Evolutionary conservation across 2,888 invertebrate species (phyloP), one percentile per base, ranked within the genome.

Genomic region (Odontocolon sp.): DNA sequence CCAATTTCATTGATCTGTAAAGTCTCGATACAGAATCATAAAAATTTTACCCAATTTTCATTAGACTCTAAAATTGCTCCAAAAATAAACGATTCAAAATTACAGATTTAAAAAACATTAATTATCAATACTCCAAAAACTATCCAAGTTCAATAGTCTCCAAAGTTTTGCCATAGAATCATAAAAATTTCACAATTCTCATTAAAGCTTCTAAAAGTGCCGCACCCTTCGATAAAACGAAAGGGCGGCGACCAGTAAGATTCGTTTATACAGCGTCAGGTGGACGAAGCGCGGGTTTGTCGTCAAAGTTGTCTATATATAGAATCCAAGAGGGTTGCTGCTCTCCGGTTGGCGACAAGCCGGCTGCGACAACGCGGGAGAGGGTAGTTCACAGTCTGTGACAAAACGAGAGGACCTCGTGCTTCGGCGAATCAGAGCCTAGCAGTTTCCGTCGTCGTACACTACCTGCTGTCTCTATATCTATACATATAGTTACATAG

Each of bases 341-440:
- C 6, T 40, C 38, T 64, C 80, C 80, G 74, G 59, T 57, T 75
- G 82, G 83, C 83, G 85, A 87, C 85, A 81, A 76, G 75, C 79
- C 59, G 80, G 80, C 80, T 83, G 82, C 79, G 81, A 80, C 71
- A 78, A 57, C 54, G 69, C 16, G 18, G 18, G 28, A 2, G 73
- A 66, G 71, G 70, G 68, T 47, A 36, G 59, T 6, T n/a, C 38
- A 28, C n/a, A 9, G 38, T 18, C 50, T 50, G 71, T 69, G 79
- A 74, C 73, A 67, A 76, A 67, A 40, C 63, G 70, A 36, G 74
- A 63, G 71, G 56, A 71, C 50, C 21, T 28, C 50, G 59, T 71
- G 68, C 73, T 68, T 81, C 82, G 71, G 79, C 88, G 88, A 88
- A 88, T 88, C 88, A 87, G 82, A 77, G 82, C 36, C 68, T 31